Evolutionary conservation across 2,888 invertebrate genomes (phyloP).

Genomic region (Agriopis aurantiaria): DNA sequence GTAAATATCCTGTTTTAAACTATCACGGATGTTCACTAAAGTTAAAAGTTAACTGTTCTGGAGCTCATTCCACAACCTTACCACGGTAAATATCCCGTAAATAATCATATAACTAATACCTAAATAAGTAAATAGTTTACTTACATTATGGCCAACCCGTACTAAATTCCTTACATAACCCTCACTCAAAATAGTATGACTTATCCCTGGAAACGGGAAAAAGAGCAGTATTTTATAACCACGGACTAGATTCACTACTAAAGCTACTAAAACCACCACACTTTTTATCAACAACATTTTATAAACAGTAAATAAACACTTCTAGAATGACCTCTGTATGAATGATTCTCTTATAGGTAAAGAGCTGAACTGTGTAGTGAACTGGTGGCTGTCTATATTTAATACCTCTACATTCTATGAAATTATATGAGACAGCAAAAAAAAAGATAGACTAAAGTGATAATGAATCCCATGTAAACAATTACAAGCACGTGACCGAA

Average conservation of each 20-base stretch:
- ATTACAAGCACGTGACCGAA: too few species aligned
- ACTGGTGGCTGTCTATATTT: neutral
- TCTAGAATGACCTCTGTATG: neutral
- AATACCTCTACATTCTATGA: neutral
- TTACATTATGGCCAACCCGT: conserved; percentile 60
- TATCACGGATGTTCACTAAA: too few species aligned
- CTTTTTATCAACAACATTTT: conserved; percentile 21
- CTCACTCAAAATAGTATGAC: conserved; percentile 56
- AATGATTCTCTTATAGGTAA: neutral
- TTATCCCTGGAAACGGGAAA: conserved; percentile 55
- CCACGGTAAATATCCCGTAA: too few species aligned
- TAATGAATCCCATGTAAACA: too few species aligned
- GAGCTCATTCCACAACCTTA: too few species aligned
- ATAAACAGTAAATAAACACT: neutral
- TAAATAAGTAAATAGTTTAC: too few species aligned
- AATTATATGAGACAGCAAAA: neutral
- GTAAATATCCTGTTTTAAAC: too few species aligned
- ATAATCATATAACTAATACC: too few species aligned
- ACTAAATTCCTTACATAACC: conserved; percentile 55
- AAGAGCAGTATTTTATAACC: conserved; percentile 56
- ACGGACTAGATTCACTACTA: conserved; percentile 21
- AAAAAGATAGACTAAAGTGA: too few species aligned
- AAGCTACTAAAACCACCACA: conserved; percentile 1
- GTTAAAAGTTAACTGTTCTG: too few species aligned
- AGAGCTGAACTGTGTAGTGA: conserved; percentile 6